Evolutionary conservation across 2,888 invertebrate genomes (phyloP).

Genomic region (Tinea semifulvella): DNA sequence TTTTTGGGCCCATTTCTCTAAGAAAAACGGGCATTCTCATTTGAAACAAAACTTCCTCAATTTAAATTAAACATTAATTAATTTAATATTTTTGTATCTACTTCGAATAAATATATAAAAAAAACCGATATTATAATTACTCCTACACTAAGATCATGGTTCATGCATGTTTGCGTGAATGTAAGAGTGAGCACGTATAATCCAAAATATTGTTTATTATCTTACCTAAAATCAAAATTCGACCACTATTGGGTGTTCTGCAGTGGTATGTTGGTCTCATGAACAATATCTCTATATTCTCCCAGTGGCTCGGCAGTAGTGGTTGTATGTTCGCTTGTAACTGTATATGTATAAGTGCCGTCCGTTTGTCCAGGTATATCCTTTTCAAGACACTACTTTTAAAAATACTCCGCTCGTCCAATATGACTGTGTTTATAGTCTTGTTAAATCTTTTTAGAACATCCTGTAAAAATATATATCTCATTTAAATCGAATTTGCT

Average conservation of each 20-base stretch:
- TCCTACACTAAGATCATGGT: too few relatives aligned
- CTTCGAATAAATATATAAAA: too few relatives aligned
- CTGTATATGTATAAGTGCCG: constrained; percentile 37
- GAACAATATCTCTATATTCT: constrained; percentile 29
- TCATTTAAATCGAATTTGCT: not conserved
- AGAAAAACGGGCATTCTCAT: too few relatives aligned
- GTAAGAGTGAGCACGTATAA: too few relatives aligned
- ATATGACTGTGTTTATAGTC: not conserved
- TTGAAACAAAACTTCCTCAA: too few relatives aligned
- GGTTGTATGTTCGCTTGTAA: constrained; percentile 33
- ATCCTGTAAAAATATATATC: not conserved
- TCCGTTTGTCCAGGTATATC: constrained; percentile 36
- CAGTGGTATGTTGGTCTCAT: constrained; percentile 43
- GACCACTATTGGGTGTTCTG: constrained; percentile 25
- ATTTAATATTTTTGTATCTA: too few relatives aligned
- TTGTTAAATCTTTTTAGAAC: not conserved
- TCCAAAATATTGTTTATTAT: too few relatives aligned
- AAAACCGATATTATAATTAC: too few relatives aligned
- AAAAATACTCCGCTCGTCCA: constrained; percentile 21
- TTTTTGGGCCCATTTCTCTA: too few relatives aligned
- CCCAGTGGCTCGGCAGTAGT: constrained; percentile 37
- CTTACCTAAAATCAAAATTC: constrained; percentile 36
- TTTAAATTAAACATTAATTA: too few relatives aligned
- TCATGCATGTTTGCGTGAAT: too few relatives aligned
- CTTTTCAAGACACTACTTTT: constrained; percentile 31